These are phyloP conservation scores for Hymenochirus boettgeri DNA, from an alignment of 2,113 vertebrate species.

Conservation along the genomic window DNA sequence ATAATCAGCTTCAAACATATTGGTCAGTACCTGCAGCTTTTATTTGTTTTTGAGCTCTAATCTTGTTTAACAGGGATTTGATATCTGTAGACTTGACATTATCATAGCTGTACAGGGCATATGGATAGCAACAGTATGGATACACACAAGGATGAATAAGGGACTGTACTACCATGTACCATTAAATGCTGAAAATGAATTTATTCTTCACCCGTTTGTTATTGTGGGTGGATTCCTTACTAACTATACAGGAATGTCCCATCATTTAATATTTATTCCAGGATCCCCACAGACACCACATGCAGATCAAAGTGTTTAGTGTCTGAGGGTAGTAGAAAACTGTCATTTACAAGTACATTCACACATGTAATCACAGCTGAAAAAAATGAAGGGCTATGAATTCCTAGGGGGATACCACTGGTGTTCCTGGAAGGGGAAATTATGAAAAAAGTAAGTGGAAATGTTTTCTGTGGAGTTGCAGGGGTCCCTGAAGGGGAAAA, in stretches of 20 bases:
- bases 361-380: conserved; percentile 7
- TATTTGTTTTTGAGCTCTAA: not conserved
- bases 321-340: not conserved
- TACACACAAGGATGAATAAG: too few relatives aligned
- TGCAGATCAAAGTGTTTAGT: not conserved
- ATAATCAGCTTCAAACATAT: not conserved
- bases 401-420: conserved; percentile 2
- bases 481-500: conserved; percentile 15
- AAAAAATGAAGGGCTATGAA: conserved; percentile 5
- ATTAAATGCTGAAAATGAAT: too few relatives aligned
- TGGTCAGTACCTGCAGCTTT: not conserved
- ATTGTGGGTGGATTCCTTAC: too few relatives aligned
- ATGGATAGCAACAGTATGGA: too few relatives aligned
- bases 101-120: not conserved
- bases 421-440: conserved; percentile 6
- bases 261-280: not conserved
- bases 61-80: not conserved
- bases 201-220: too few relatives aligned
- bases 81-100: not conserved
- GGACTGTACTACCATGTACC: too few relatives aligned
- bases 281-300: not conserved
- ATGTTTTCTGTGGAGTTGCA: conserved; percentile 8
- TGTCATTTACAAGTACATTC: not conserved
- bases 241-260: too few relatives aligned
- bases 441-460: conserved; percentile 7